Conservation (phyloP, 2,113 vertebrate genomes). For the Paralichthys olivaceus region DNA sequence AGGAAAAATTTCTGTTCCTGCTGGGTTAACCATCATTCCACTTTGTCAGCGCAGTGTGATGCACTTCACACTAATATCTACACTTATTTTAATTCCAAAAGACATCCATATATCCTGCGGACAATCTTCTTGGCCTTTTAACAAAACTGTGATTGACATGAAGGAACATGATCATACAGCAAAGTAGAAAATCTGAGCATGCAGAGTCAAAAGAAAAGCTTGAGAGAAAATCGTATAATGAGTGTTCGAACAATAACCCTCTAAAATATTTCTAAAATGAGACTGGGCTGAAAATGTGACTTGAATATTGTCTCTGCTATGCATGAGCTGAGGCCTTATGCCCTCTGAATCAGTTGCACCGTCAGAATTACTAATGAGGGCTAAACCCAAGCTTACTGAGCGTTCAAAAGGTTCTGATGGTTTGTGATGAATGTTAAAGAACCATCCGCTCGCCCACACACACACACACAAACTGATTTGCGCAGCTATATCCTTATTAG, state of each 20-base stretch:
- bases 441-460: constrained; percentile 21
- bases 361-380: constrained; percentile 61
- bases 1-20: constrained; percentile 10
- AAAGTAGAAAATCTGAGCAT: background rate
- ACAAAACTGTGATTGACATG: background rate
- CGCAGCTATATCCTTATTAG: too few relatives aligned
- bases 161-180: background rate
- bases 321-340: constrained; percentile 46
- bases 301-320: constrained; percentile 34
- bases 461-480: background rate
- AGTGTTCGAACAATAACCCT: constrained; percentile 5
- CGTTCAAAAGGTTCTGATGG: constrained; percentile 31
- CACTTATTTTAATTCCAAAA: constrained; percentile 12
- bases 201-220: background rate
- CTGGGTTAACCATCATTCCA: constrained; percentile 28
- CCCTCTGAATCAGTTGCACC: constrained; percentile 47
- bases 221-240: constrained; percentile 3
- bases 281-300: constrained; percentile 23
- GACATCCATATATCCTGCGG: constrained; percentile 19
- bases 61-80: background rate
- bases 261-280: constrained; percentile 14
- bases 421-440: constrained; percentile 58
- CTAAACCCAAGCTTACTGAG: constrained; percentile 49
- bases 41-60: constrained; percentile 1
- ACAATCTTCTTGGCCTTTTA: background rate